Evolutionary conservation across 2,113 vertebrate species (phyloP).

Genomic region (Podocnemis expansa): DNA sequence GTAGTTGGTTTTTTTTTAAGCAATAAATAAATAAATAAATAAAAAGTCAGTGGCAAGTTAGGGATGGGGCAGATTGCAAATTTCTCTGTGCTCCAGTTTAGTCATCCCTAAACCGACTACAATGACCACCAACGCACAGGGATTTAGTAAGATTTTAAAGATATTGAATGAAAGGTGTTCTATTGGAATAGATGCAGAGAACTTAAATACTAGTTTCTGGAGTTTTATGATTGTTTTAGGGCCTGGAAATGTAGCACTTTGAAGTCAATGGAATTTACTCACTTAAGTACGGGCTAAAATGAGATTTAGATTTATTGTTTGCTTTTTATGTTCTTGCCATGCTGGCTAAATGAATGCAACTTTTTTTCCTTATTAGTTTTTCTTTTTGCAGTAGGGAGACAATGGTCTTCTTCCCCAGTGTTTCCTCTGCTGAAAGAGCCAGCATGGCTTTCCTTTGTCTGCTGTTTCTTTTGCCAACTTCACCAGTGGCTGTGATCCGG

Average conservation of each 20-base stretch:
- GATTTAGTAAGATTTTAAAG: background rate
- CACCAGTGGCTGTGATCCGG: background rate
- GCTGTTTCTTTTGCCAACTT: background rate
- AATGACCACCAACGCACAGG: rapidly evolving
- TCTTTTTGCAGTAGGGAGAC: background rate
- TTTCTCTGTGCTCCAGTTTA: background rate
- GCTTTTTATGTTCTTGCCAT: background rate
- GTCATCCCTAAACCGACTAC: rapidly evolving
- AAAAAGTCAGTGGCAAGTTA: background rate
- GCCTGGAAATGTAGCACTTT: background rate
- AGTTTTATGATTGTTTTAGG: background rate
- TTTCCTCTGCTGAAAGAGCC: background rate
- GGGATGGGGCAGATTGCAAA: background rate
- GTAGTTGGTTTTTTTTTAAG: background rate
- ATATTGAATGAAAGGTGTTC: background rate
- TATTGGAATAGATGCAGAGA: background rate
- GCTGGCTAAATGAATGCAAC: background rate
- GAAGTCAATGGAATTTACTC: background rate
- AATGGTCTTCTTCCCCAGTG: background rate
- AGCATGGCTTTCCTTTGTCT: background rate
- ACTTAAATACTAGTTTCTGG: background rate
- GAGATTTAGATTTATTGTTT: background rate
- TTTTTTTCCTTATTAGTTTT: background rate
- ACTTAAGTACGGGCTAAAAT: no score
- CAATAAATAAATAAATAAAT: no score